Percentiles rank a stretch among this genome's conserved stretches.
These are phyloP conservation scores for Sebastes goodei DNA, from an alignment of 2,797 vertebrate species.

Conservation along the genomic window DNA sequence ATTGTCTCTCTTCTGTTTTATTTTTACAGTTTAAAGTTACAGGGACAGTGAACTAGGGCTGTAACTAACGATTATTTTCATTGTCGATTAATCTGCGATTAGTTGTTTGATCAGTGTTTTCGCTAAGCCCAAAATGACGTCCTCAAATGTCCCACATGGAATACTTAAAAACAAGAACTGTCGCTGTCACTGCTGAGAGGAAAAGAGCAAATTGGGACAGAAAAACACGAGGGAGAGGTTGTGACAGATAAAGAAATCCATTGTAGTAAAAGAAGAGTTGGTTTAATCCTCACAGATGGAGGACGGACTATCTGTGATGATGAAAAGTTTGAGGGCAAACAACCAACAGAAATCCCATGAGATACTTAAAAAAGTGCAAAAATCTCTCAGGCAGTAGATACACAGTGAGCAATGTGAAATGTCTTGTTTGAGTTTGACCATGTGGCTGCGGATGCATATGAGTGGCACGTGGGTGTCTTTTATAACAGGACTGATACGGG, in stretches of 20 bases:
- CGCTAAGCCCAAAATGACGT: too few species aligned
- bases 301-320: background rate
- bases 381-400: constrained; percentile 20
- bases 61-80: too few species aligned
- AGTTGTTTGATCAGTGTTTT: too few species aligned
- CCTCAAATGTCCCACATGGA: too few species aligned
- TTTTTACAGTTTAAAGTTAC: too few species aligned
- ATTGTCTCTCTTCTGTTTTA: constrained; percentile 1
- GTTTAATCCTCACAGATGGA: constrained; percentile 5
- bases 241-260: background rate
- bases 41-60: too few species aligned
- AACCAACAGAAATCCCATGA: constrained; percentile 7
- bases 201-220: constrained; percentile 7
- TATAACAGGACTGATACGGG: constrained; percentile 14
- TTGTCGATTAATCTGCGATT: too few species aligned
- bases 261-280: background rate
- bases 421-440: background rate
- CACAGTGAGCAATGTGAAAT: background rate
- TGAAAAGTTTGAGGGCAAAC: background rate
- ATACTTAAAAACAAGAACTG: background rate
- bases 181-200: background rate
- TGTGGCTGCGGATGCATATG: constrained; percentile 6
- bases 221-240: background rate
- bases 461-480: constrained; percentile 27
- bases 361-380: background rate